A percentile compares a stretch with the other conserved stretches of the same genome.
phyloP scores from a whole-genome alignment of 2,888 invertebrate species.

The Ochropleura leucogaster region DNA sequence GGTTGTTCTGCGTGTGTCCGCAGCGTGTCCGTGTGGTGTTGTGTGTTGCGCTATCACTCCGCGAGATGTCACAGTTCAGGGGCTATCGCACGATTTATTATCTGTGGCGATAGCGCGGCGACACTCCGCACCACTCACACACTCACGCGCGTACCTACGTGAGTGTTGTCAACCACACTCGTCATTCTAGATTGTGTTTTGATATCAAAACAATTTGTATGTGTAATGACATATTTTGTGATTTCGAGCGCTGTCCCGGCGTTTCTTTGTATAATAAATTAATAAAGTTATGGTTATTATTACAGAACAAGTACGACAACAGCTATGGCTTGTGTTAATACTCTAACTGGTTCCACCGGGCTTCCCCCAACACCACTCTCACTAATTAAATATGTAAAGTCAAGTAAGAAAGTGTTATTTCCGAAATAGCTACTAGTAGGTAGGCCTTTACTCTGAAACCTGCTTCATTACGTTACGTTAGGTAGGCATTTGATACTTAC shows the following conservation, averaged over 20 bases:
- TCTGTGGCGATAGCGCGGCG: constrained; percentile 55
- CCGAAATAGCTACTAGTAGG: background rate
- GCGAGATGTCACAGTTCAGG: constrained; percentile 67
- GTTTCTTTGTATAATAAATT: background rate
- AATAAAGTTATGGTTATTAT: background rate
- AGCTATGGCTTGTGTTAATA: background rate
- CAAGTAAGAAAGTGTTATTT: constrained; percentile 2
- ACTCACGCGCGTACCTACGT: constrained; percentile 20
- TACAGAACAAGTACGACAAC: background rate
- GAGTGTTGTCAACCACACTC: constrained; percentile 19
- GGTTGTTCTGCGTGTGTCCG: constrained; percentile 21
- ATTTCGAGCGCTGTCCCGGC: background rate
- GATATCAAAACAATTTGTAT: constrained; percentile 25
- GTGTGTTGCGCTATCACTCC: constrained; percentile 52
- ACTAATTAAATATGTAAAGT: constrained; percentile 19
- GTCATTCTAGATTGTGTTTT: constrained; percentile 12
- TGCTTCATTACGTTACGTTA: background rate
- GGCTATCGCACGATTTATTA: constrained; percentile 67
- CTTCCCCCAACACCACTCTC: background rate
- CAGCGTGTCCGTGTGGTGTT: constrained; percentile 18
- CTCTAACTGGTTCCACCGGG: background rate
- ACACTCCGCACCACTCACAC: constrained; percentile 26
- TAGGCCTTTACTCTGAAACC: background rate
- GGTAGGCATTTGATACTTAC: too few species aligned
- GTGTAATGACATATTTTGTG: background rate